Conservation (phyloP, 2,888 invertebrate genomes). For the Dolichomitus sp. region DNA sequence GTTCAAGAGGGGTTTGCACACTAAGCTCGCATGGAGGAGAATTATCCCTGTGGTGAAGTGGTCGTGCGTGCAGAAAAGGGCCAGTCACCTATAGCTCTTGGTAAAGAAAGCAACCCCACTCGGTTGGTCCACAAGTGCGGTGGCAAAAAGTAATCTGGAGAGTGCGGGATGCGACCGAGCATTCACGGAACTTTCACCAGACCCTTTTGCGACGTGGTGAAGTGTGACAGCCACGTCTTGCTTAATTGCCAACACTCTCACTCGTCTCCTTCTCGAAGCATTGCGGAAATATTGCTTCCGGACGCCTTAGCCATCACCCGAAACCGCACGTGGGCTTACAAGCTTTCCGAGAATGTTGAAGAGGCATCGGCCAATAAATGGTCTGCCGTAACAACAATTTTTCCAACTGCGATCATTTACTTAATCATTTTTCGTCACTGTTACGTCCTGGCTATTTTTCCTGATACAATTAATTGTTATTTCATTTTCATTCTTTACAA, state of each 20-base stretch:
- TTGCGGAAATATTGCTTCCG: conserved; percentile 79
- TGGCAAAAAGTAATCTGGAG: conserved; percentile 50
- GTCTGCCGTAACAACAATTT: not conserved
- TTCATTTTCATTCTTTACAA: too few species aligned
- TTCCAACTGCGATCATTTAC: not conserved
- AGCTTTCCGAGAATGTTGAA: not conserved
- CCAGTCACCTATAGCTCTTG: conserved; percentile 19
- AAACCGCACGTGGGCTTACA: conserved; percentile 32
- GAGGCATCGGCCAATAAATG: too few species aligned
- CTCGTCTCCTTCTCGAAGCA: conserved; percentile 75
- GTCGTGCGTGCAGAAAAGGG: conserved; percentile 40
- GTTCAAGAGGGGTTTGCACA: conserved; percentile 13
- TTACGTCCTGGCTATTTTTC: too few species aligned
- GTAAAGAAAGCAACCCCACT: conserved; percentile 16
- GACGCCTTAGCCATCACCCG: conserved; percentile 68
- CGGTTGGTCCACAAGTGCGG: conserved; percentile 41
- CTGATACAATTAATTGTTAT: too few species aligned
- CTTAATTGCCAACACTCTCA: conserved; percentile 79
- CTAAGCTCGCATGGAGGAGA: conserved; percentile 13
- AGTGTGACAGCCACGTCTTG: conserved; percentile 80
- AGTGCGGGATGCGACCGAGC: conserved; percentile 23
- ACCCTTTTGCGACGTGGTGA: conserved; percentile 69
- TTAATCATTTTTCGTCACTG: not conserved
- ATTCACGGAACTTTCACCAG: conserved; percentile 13
- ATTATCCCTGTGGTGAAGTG: conserved; percentile 30